These are phyloP conservation scores for Rambutsinella grinnellia DNA, from an alignment of 2,888 invertebrate genomes.

Conservation along the genomic window DNA sequence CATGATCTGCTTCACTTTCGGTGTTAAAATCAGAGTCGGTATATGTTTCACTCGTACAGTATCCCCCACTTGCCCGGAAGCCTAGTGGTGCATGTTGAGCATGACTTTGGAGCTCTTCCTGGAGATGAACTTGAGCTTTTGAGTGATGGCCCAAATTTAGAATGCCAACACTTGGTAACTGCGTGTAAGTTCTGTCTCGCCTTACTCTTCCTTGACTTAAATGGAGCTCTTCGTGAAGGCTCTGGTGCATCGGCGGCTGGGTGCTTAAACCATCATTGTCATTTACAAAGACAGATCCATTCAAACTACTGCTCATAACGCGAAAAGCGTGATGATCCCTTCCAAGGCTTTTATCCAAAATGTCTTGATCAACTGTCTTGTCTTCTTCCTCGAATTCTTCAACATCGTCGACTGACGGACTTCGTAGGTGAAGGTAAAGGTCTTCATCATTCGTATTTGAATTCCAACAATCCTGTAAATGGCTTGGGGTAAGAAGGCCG, in stretches of 20 bases:
- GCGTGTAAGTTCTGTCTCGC: constrained; percentile 39
- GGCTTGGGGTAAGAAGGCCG: constrained; percentile 89
- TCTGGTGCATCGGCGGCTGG: constrained; percentile 31
- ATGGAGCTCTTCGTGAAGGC: constrained; percentile 30
- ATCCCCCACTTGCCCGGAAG: constrained; percentile 65
- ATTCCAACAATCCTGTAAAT: constrained; percentile 76
- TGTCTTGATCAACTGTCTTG: constrained; percentile 53
- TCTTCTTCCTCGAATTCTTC: constrained; percentile 67
- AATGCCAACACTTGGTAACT: constrained; percentile 27
- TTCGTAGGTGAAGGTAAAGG: constrained; percentile 68
- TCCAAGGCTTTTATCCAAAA: constrained; percentile 2
- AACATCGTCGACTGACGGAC: constrained; percentile 77
- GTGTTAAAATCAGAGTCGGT: constrained; percentile 90
- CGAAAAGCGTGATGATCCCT: not conserved
- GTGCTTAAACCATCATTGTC: constrained; percentile 31
- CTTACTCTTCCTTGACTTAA: constrained; percentile 17
- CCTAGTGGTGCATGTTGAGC: constrained; percentile 58
- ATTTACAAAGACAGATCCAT: constrained; percentile 28
- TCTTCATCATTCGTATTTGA: constrained; percentile 52
- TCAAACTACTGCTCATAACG: constrained; percentile 29
- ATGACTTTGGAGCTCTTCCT: constrained; percentile 7
- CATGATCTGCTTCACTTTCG: constrained; percentile 84
- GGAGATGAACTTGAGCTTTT: constrained; percentile 2
- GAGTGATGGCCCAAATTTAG: constrained; percentile 22
- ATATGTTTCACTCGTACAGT: constrained; percentile 76